Evolutionary conservation across 2,113 vertebrate genomes (phyloP).

Genomic region (Protobothrops flavoviridis): DNA sequence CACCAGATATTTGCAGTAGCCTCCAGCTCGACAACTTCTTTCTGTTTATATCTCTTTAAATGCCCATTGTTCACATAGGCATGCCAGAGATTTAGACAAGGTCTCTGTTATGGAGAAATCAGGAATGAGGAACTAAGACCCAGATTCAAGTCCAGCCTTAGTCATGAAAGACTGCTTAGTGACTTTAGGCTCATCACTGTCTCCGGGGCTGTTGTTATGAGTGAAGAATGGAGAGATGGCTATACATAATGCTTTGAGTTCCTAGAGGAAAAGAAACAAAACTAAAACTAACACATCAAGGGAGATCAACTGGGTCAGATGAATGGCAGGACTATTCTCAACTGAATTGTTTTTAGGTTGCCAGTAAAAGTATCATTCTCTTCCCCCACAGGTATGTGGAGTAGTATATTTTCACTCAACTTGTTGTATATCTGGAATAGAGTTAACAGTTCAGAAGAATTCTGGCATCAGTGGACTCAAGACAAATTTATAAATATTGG

Average conservation of each 20-base stretch:
- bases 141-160: background rate
- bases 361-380: background rate
- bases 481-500: conserved; percentile 73
- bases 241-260: background rate
- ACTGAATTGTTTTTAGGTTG: background rate
- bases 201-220: background rate
- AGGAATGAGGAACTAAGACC: background rate
- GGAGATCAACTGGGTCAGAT: background rate
- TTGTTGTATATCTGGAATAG: conserved; percentile 77
- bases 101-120: background rate
- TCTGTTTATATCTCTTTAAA: background rate
- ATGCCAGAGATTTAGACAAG: conserved; percentile 3
- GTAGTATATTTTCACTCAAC: conserved; percentile 80
- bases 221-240: background rate
- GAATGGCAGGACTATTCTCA: background rate
- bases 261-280: background rate
- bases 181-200: background rate
- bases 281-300: background rate
- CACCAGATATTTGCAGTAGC: background rate
- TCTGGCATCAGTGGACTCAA: conserved; percentile 76
- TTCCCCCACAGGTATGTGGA: conserved; percentile 73
- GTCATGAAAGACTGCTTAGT: background rate
- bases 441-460: conserved; percentile 74
- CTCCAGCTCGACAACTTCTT: background rate
- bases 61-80: background rate